Evolutionary conservation across 2,113 vertebrate species (phyloP).

Genomic region (Oncorhynchus keta): DNA sequence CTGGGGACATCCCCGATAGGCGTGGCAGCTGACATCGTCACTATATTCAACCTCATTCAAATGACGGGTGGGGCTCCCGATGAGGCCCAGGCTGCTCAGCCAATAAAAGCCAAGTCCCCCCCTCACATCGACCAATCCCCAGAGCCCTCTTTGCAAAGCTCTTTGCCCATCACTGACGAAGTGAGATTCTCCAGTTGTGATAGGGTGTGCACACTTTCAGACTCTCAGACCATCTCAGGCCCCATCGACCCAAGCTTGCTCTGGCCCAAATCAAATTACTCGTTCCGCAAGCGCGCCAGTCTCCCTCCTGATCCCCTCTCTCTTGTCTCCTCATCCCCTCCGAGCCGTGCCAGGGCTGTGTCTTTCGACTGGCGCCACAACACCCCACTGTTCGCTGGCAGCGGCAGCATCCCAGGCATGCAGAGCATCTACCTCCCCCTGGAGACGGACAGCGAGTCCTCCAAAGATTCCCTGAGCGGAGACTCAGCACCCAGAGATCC

Average conservation of each 20-base stretch:
- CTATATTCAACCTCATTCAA: constrained; percentile 94
- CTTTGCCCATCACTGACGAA: constrained; percentile 37
- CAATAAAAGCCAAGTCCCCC: constrained; percentile 54
- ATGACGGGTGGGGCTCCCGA: constrained; percentile 76
- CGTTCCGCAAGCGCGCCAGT: constrained; percentile 61
- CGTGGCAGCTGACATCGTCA: constrained; percentile 93
- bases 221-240: constrained; percentile 44
- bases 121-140: constrained; percentile 63
- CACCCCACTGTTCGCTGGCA: constrained; percentile 68
- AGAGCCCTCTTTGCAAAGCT: constrained; percentile 52
- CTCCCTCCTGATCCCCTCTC: constrained; percentile 68
- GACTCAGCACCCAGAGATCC: constrained; percentile 70
- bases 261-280: constrained; percentile 61
- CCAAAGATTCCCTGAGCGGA: constrained; percentile 77
- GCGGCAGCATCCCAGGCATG: constrained; percentile 75
- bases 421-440: constrained; percentile 89
- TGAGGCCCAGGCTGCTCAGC: constrained; percentile 38
- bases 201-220: constrained; percentile 51
- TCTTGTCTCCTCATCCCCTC: constrained; percentile 55
- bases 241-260: constrained; percentile 62
- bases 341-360: constrained; percentile 72
- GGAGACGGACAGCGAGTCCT: constrained; percentile 84
- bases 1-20: constrained; percentile 81
- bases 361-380: constrained; percentile 86
- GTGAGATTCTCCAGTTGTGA: constrained; percentile 47